A percentile compares a stretch with the other conserved stretches of the same genome.
phyloP scores from a whole-genome alignment of 92 coral and sea anemone genomes.

The Isaurus tuberculatus region DNA sequence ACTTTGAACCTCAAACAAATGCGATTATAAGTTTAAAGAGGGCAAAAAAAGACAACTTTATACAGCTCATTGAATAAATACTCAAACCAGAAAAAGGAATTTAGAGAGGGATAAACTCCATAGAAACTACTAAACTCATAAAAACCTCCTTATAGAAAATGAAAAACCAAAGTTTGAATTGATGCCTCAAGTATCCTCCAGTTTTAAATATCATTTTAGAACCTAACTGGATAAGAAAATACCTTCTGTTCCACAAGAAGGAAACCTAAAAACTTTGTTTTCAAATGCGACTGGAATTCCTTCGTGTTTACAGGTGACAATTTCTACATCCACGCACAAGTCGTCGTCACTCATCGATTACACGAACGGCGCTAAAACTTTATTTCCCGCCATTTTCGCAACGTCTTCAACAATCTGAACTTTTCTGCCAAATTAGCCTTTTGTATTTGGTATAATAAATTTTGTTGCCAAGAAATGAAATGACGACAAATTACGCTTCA shows the following conservation, averaged over 20 bases:
- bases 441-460: neutral
- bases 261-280: too few relatives aligned
- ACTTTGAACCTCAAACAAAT: too few relatives aligned
- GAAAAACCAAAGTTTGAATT: neutral
- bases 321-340: neutral
- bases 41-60: too few relatives aligned
- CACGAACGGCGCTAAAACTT: slow-evolving; percentile 1
- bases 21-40: too few relatives aligned
- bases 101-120: neutral
- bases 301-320: neutral
- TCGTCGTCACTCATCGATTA: too few relatives aligned
- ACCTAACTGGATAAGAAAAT: too few relatives aligned
- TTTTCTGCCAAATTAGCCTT: neutral
- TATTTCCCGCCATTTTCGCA: neutral
- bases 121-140: neutral
- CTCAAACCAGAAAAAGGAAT: neutral
- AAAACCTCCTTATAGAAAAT: neutral
- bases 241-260: too few relatives aligned
- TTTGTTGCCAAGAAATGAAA: neutral
- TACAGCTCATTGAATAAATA: too few relatives aligned
- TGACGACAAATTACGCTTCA: neutral
- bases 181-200: neutral
- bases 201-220: too few relatives aligned
- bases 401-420: neutral
- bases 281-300: too few relatives aligned